These are phyloP conservation scores for Temnothorax unifasciatus DNA, from an alignment of 2,888 invertebrate species.

Conservation along the genomic window DNA sequence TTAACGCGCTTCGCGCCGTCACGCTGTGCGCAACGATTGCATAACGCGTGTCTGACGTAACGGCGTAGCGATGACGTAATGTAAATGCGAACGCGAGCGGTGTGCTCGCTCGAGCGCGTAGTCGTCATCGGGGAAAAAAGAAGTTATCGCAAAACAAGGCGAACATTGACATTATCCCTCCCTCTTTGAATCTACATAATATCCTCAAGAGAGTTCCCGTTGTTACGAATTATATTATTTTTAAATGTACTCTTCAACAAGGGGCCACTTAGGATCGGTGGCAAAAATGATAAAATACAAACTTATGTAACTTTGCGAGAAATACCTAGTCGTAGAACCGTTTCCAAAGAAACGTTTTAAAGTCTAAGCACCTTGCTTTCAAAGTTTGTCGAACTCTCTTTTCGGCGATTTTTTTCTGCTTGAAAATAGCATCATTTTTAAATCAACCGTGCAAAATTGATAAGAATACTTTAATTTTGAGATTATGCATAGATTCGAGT, in stretches of 20 bases:
- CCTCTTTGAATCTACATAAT: not conserved
- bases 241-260: not conserved
- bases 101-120: not conserved
- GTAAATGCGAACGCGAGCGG: conserved; percentile 57
- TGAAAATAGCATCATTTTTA: not conserved
- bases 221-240: conserved; percentile 5
- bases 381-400: not conserved
- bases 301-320: conserved; percentile 7
- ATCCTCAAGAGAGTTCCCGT: not conserved
- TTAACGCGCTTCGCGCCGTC: conserved; percentile 69
- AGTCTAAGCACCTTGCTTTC: not conserved
- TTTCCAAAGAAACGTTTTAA: not conserved
- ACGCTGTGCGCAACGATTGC: conserved; percentile 65
- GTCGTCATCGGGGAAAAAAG: conserved; percentile 11
- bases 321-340: not conserved
- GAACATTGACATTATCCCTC: conserved; percentile 7
- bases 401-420: not conserved
- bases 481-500: not conserved
- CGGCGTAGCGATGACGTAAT: conserved; percentile 68
- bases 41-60: conserved; percentile 69
- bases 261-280: not conserved
- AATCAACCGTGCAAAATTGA: not conserved
- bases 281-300: not conserved
- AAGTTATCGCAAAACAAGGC: conserved; percentile 4
- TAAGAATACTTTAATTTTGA: not conserved